Evolutionary conservation across 2,797 vertebrate genomes (phyloP), one percentile per base, ranked within the genome.

Genomic region (Pteronotus mesoamericanus): DNA sequence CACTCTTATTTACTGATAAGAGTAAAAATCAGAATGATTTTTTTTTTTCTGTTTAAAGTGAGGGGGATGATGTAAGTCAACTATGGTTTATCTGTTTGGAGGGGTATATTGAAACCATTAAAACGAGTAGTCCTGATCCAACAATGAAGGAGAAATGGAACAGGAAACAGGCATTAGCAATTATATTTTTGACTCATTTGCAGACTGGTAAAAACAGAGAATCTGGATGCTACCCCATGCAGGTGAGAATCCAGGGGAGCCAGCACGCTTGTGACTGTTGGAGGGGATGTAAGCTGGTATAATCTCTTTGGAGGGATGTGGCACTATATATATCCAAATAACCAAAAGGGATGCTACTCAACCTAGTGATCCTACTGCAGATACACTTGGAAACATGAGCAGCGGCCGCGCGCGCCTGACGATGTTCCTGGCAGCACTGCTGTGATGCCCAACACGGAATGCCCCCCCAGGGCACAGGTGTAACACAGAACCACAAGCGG

Each of bases 11-110:
- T 34, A 66, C 15, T 44, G 88, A 4, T 9, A 34, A 77, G 53
- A 78, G 15, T 85, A 39, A 93, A 94, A 93, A 69, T 29, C 3
- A 44, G 26, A 78, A 89, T 22, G 39, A 57, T 7, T 19, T 71
- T 89, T 19, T 71, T 89, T n/a, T 86, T 91, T 78, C 61, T 66
- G 44, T 57, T 92, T 93, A 32, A 83, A 42, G 69, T 15, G 59
- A 88, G 21, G n/a, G 29, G 8, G 55, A 44, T 39, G 32, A 55
- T 61, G 2, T 21, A 32, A 82, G 64, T 51, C 37, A 78, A 8
- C 29, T 2, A 3, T 6, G 22, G 68, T 64, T 1, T 19, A 69
- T 32, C 72, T 87, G 88, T 48, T 61, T 57, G n/a, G 44, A 18
- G 51, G 37, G 26, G 66, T 32, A 88, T 16, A 12, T 66, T 46